Conservation (phyloP, 2,888 invertebrate genomes). For the Polia nebulosa region DNA sequence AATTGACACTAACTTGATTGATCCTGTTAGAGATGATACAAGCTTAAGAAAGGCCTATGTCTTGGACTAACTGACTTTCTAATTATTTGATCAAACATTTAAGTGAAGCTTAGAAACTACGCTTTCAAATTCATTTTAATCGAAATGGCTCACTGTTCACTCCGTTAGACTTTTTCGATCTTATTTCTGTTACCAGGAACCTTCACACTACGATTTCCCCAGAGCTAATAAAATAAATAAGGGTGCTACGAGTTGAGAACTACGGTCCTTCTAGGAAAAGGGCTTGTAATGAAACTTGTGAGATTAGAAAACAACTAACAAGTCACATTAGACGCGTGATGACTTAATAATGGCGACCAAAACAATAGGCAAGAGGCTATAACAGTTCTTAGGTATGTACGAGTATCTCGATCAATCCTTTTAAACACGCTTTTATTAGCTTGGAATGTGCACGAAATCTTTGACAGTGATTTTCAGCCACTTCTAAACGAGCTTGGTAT, state of each 20-base stretch:
- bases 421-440: too few relatives aligned
- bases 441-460: too few relatives aligned
- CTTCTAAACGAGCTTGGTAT: too few relatives aligned
- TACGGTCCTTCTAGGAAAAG: slow-evolving; percentile 2
- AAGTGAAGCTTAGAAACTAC: not conserved
- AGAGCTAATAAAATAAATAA: slow-evolving; percentile 28
- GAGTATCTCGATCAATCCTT: too few relatives aligned
- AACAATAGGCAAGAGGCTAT: not conserved
- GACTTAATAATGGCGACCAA: not conserved
- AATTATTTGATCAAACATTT: too few relatives aligned
- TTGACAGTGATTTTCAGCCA: too few relatives aligned
- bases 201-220: slow-evolving; percentile 8
- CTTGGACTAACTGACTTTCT: too few relatives aligned
- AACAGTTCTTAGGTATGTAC: too few relatives aligned
- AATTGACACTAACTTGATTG: too few relatives aligned
- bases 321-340: slow-evolving; percentile 19
- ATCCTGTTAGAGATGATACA: too few relatives aligned
- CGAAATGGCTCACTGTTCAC: not conserved
- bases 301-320: slow-evolving; percentile 15
- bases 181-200: slow-evolving; percentile 9
- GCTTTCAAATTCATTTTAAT: not conserved
- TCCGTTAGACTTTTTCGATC: not conserved
- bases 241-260: slow-evolving; percentile 12
- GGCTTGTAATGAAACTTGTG: slow-evolving; percentile 2
- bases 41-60: too few relatives aligned